Conservation (phyloP, 2,113 vertebrate species). For the Sciurus niger region DNA sequence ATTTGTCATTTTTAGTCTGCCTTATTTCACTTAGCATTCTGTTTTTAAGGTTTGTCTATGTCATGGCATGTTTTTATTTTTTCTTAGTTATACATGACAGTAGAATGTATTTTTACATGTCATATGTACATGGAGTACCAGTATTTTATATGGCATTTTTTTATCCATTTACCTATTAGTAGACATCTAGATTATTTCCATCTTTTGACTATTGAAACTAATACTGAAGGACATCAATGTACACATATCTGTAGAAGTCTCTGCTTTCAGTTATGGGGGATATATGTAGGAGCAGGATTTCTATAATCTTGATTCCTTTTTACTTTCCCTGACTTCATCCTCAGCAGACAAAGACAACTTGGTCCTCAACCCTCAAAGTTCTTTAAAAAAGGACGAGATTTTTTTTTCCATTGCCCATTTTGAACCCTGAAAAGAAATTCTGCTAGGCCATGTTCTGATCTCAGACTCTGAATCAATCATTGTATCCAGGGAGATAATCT, state of each 20-base stretch:
- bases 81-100: no score
- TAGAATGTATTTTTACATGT: no score
- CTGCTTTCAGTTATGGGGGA: neutral
- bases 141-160: neutral
- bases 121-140: no score
- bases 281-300: neutral
- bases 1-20: neutral
- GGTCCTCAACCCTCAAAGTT: neutral
- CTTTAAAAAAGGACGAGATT: neutral
- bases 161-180: neutral
- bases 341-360: conserved; percentile 14
- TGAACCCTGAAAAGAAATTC: neutral
- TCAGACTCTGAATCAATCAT: neutral
- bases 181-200: neutral
- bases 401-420: neutral
- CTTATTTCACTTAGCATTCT: neutral
- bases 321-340: neutral
- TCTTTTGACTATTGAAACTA: neutral
- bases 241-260: neutral
- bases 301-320: neutral
- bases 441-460: neutral
- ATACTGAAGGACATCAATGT: neutral
- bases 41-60: neutral
- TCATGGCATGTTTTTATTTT: neutral
- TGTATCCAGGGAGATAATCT: neutral